Evolutionary conservation across 1,140 invertebrate genomes (phyloP).

Genomic region (Pseudomyrmex gracilis): DNA sequence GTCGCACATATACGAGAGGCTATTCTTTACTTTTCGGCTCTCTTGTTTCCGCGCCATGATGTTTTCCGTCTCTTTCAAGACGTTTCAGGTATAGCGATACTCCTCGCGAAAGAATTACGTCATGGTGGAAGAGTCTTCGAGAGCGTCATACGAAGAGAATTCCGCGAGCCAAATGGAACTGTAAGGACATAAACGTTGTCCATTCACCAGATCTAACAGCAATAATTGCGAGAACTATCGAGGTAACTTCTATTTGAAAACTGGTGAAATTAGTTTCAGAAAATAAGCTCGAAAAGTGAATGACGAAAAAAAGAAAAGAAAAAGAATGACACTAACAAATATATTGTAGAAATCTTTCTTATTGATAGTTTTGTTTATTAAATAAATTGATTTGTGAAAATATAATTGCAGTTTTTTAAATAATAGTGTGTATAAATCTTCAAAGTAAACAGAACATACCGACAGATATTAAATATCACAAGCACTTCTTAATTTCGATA

Average conservation of each 20-base stretch:
- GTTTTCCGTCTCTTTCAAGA: conserved; percentile 22
- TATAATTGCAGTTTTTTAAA: too few relatives aligned
- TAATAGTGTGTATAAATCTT: neutral
- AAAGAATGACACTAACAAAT: too few relatives aligned
- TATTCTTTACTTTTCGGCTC: conserved; percentile 44
- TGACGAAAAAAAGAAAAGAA: neutral
- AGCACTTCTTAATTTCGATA: neutral
- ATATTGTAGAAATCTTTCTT: too few relatives aligned
- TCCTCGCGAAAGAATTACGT: conserved; percentile 36
- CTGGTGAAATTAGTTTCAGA: neutral
- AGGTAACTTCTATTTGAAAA: conserved; percentile 11
- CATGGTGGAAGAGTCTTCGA: conserved; percentile 3
- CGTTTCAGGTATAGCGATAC: neutral
- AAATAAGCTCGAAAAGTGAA: neutral
- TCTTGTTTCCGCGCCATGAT: neutral
- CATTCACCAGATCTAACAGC: conserved; percentile 27
- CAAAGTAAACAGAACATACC: neutral
- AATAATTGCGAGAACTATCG: conserved; percentile 25
- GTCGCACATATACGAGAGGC: conserved; percentile 19
- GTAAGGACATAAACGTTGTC: conserved; percentile 22
- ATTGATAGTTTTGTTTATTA: too few relatives aligned
- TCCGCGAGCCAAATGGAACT: conserved; percentile 37
- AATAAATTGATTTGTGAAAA: too few relatives aligned
- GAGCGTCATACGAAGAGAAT: conserved; percentile 6
- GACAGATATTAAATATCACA: neutral